Evolutionary conservation across 2,888 invertebrate species (phyloP), one percentile per base, ranked within the genome.

Genomic region (Notocelia uddmanniana): DNA sequence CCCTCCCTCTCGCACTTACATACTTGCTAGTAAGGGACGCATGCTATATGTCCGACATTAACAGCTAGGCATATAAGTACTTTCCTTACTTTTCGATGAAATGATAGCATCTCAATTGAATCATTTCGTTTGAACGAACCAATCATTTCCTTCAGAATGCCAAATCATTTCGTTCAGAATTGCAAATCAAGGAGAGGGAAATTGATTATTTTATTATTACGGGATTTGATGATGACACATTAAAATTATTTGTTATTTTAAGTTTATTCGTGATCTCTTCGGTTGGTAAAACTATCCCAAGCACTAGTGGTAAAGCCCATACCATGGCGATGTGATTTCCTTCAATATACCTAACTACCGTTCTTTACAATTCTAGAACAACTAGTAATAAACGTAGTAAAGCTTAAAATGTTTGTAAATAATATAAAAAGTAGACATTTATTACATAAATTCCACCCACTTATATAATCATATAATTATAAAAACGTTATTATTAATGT

Each of bases 321-420:
- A 45, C 15, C 8, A 45, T n/a, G n/a, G 6, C 8, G 45, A 45
- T n/a, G 45, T n/a, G 10, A n/a, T 26, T n/a, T 55, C n/a, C 15
- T 55, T 55, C 15, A 26, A 26, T n/a, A 55, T 19, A 55, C 9
- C 55, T 54, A 52, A n/a, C 15, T 5, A 26, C 26, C 21, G n/a
- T 55, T 55, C n/a, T 63, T 62, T 70, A 50, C 41, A 52, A 34
- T 52, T 34, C 66, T 68, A 72, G 57, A 34, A 60, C 15, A 72
- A 26, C 11, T 66, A 73, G 68, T 59, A 60, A 54, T 69, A 71
- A 68, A 73, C 0, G 84, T 89, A 86, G 88, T 81, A 81, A 77
- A 75, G 91, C 92, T 90, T 90, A 85, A 85, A 83, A 84, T 87
- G 86, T 88, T 87, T 92, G 91, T 92, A 92, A 86, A 92, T 91